Base-by-base conservation (phyloP, 2,888 invertebrate genomes). In the Heliconius hortense region DNA sequence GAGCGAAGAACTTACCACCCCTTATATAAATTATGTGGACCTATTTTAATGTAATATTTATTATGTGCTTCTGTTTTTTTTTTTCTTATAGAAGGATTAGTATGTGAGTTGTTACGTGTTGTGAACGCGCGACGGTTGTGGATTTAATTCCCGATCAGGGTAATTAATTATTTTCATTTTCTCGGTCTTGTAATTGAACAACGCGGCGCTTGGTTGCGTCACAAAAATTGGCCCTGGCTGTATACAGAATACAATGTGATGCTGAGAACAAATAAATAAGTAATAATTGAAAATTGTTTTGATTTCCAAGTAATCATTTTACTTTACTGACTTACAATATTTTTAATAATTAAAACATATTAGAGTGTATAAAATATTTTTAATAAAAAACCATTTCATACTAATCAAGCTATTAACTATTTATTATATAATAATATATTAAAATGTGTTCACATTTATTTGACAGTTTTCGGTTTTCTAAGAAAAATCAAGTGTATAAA, bases 1-100 rank as follows among this genome's bases (percentile, higher is more conserved):
- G 92, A 81, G 88, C 81, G 1, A 91, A 90, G 82, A 90, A 93
- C 75, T 80, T 92, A 69, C 93, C 93, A 77, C 93, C 93, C 62
- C 84, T 92, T 56, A 88, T 90, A 78, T 91, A 84, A 88, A 70
- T 68, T 7, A 56, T 59, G 26, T 64, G n/a, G 43, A 72, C 71
- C 72, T 63, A 59, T 77, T 64, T 72, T 74, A 68, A 59, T 72
- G 43, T 70, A 26, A 39, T 56, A 56, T 56, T 48, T 24, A n/a
- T 67, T 48, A 53, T 68, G 39, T 48, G 24, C 15, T 26, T n/a
- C 15, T 39, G 10, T 39, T 60, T 26, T 24, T 35, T 28, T 56
- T 48, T 56, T 56, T 56, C n/a, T 10, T 59, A 24, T 60, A 24
- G 39, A 7, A 8, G 15, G 43, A 26, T 71, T 62, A 28, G 60